phyloP scores from a whole-genome alignment of 2,797 vertebrate genomes.

The Danio aesculapii region DNA sequence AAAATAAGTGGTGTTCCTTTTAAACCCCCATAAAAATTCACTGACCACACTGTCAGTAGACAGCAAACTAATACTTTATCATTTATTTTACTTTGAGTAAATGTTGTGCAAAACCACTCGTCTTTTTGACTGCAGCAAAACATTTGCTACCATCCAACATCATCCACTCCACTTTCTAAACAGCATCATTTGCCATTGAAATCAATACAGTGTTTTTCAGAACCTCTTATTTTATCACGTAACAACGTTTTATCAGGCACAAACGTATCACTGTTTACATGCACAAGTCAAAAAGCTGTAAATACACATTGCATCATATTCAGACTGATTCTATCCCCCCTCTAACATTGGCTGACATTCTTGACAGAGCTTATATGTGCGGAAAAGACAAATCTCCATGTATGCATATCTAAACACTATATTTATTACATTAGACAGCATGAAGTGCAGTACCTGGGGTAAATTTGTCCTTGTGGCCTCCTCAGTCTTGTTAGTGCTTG shows the following conservation, averaged over 20 bases:
- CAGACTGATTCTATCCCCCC: background rate
- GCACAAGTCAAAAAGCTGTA: background rate
- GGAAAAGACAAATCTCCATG: background rate
- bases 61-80: background rate
- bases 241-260: background rate
- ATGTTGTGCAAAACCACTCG: background rate
- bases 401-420: background rate
- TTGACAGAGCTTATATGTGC: background rate
- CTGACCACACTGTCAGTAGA: background rate
- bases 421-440: conserved; percentile 13
- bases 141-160: background rate
- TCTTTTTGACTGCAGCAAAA: background rate
- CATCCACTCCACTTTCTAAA: background rate
- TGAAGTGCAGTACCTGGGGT: conserved; percentile 47
- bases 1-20: no score
- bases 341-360: background rate
- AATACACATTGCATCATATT: background rate
- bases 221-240: background rate
- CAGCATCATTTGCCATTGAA: background rate
- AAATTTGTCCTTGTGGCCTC: conserved; percentile 17
- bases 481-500: conserved; percentile 12
- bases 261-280: background rate
- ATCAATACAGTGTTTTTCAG: background rate
- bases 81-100: background rate
- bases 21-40: background rate